Evolutionary conservation across 1,140 invertebrate genomes (phyloP), one percentile per base, ranked within the genome.

Genomic region (Camponotus pennsylvanicus): DNA sequence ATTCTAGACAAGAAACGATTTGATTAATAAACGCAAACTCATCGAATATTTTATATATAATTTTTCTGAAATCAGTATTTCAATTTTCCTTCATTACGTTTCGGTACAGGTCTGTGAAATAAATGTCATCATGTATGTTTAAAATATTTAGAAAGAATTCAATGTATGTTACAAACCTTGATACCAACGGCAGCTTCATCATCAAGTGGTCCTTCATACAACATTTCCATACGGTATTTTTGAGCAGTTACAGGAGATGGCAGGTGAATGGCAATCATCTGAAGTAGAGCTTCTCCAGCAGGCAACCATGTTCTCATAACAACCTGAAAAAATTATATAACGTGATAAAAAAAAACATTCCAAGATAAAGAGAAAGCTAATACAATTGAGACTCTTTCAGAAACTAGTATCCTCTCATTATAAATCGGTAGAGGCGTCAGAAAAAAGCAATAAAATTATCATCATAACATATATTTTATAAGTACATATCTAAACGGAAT

Each of bases 231-330:
- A 96, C 99, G 97, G 96, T 99, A 99, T 94, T 98, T 99, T 95
- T 99, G 99, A 86, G 99, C 99, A 84, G 98, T 98, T 40, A 99
- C 99, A 59, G 99, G 99, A 40, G 99, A 99, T 87, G 99, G 99
- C 93, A 99, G 96, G 95, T 99, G 99, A 94, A 99, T 99, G 95
- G 99, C 98, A 96, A 99, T 99, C 99, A 99, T 99, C 96, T 99
- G 99, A 97, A 99, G 98, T 91, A 99, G 96, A 94, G 99, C 98
- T 95, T 99, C 99, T 93, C 99, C 99, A 96, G 99, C 99, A 85
- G 99, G 99, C 93, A 99, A 96, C 99, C 99, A 99, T 75, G 98
- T 98, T 93, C 99, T 97, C 99, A 99, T 99, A 49, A 99, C 98
- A 92, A 99, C 98, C 96, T 97, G 86, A 8, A 93, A 86, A 37